Conservation (phyloP, 2,797 vertebrate species). For the Spea hammondii region DNA sequence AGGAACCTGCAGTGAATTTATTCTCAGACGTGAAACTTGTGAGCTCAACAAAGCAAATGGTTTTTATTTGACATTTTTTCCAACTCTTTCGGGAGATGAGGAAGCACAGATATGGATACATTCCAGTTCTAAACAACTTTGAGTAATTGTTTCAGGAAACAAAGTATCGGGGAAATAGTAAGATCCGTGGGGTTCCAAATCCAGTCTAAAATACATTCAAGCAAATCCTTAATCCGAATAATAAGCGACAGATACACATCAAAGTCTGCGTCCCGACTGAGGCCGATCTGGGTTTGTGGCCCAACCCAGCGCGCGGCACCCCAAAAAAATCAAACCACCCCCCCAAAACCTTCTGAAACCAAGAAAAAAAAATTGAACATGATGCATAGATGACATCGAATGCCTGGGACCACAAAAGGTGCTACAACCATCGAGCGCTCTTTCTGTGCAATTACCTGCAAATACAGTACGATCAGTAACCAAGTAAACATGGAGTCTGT, state of each 20-base stretch:
- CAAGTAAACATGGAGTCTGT: constrained; percentile 72
- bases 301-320: too few relatives aligned
- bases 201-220: constrained; percentile 32
- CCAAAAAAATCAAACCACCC: too few relatives aligned
- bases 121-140: constrained; percentile 55
- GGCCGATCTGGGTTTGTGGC: not conserved
- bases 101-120: constrained; percentile 69
- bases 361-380: not conserved
- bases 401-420: constrained; percentile 39
- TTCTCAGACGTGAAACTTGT: not conserved
- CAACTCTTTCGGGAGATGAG: constrained; percentile 59
- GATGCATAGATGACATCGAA: constrained; percentile 48
- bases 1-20: not conserved
- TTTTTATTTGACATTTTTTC: not conserved
- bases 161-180: not conserved
- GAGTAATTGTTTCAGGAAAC: not conserved
- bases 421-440: constrained; percentile 32
- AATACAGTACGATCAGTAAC: constrained; percentile 70
- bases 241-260: not conserved
- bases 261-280: not conserved
- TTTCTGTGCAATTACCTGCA: constrained; percentile 85
- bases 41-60: not conserved
- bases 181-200: not conserved
- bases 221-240: not conserved
- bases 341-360: constrained; percentile 22